A percentile compares a stretch with the other conserved stretches of the same genome.
Evolutionary conservation across 1,140 invertebrate species (phyloP).

Genomic region (Scaptodrosophila lebanonensis): DNA sequence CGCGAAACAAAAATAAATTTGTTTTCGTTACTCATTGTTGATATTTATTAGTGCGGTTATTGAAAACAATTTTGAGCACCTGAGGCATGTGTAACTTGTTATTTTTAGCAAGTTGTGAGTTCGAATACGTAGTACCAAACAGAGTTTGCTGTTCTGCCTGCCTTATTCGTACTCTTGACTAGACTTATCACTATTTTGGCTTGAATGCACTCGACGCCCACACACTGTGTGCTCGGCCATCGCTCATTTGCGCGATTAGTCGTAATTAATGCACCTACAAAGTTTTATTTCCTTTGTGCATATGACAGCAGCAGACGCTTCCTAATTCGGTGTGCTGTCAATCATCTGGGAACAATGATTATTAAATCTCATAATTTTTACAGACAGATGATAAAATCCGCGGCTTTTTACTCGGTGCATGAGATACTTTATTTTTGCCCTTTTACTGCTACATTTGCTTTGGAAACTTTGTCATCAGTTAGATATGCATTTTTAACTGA

Average conservation of each 20-base stretch:
- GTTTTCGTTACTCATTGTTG: slow-evolving; percentile 40
- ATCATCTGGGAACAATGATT: no score
- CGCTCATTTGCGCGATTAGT: slow-evolving; percentile 31
- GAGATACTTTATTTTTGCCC: no score
- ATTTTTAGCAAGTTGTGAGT: slow-evolving; percentile 42
- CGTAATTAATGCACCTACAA: no score
- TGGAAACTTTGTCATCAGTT: no score
- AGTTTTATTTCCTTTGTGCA: no score
- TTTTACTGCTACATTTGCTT: no score
- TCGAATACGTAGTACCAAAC: slow-evolving; percentile 6
- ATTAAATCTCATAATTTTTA: slow-evolving; percentile 14
- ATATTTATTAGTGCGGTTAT: slow-evolving; percentile 68
- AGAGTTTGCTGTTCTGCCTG: neutral
- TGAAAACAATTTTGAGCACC: slow-evolving; percentile 37
- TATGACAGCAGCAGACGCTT: no score
- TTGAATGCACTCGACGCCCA: slow-evolving; percentile 50
- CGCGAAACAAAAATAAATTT: slow-evolving; percentile 28
- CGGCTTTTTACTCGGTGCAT: slow-evolving; percentile 1
- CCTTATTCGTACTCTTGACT: slow-evolving; percentile 23
- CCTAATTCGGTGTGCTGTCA: slow-evolving; percentile 59
- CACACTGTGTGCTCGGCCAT: slow-evolving; percentile 11
- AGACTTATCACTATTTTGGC: no score
- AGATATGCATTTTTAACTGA: no score
- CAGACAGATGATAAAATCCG: neutral
- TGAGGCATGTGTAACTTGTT: slow-evolving; percentile 47